phyloP scores from a whole-genome alignment of 2,888 invertebrate species.

The Mechanitis messenoides region DNA sequence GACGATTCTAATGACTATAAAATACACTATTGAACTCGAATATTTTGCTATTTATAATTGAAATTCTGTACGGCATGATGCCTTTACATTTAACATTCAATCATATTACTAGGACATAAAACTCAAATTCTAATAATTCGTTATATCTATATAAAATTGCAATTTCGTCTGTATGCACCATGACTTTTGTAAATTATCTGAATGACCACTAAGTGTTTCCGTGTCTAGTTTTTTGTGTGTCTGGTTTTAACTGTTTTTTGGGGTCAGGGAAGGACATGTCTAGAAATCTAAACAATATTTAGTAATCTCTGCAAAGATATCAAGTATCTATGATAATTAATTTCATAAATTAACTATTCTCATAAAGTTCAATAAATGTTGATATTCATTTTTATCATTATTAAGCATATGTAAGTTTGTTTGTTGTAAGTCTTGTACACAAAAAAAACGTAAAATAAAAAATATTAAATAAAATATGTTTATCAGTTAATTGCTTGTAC shows the following conservation, averaged over 20 bases:
- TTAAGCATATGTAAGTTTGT: no score
- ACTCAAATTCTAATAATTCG: slow-evolving; percentile 3
- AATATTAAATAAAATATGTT: no score
- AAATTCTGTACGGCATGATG: background rate
- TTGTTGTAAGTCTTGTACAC: no score
- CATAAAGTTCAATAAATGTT: no score
- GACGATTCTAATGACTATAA: no score
- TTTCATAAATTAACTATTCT: no score
- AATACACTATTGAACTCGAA: no score
- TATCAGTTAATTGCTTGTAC: no score
- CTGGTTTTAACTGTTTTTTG: slow-evolving; percentile 36
- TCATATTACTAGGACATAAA: background rate
- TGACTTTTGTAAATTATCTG: slow-evolving; percentile 31
- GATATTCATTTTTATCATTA: no score
- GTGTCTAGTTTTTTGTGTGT: slow-evolving; percentile 48
- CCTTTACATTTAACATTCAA: background rate
- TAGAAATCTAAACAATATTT: slow-evolving; percentile 21
- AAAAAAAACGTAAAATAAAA: no score
- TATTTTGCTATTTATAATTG: no score
- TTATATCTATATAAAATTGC: slow-evolving; percentile 8
- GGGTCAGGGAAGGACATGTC: slow-evolving; percentile 26
- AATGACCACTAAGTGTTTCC: slow-evolving; percentile 39
- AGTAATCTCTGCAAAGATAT: background rate
- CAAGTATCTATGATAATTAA: no score
- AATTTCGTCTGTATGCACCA: slow-evolving; percentile 33